Conservation (phyloP, 2,888 invertebrate species). For the Xestia c-nigrum region DNA sequence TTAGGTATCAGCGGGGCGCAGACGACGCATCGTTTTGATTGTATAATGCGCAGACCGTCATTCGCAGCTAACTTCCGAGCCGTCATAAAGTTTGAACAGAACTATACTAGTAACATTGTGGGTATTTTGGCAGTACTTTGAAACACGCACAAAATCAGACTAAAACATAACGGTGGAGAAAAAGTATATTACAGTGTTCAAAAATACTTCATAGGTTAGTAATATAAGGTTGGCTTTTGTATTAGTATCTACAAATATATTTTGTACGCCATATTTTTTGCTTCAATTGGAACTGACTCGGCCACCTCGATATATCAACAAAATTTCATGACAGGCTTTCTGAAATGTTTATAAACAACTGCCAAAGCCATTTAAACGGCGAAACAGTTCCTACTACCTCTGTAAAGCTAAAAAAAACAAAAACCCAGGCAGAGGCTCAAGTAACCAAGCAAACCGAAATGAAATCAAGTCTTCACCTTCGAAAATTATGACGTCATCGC, state of each 20-base stretch:
- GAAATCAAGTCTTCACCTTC: constrained; percentile 23
- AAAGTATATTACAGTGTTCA: no score
- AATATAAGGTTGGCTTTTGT: no score
- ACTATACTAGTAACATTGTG: neutral
- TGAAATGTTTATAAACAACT: neutral
- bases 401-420: neutral
- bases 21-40: neutral
- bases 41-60: neutral
- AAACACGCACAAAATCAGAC: neutral
- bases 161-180: neutral
- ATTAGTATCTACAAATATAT: no score
- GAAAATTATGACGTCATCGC: constrained; percentile 19
- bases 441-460: neutral
- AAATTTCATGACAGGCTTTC: neutral
- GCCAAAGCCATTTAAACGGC: neutral
- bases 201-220: no score
- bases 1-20: no score
- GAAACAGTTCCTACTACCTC: neutral
- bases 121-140: neutral
- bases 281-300: neutral
- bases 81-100: no score
- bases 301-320: neutral
- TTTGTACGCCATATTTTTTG: neutral
- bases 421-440: neutral
- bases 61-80: no score